Conservation (phyloP, 2,888 invertebrate species). For the Melanchra persicariae region DNA sequence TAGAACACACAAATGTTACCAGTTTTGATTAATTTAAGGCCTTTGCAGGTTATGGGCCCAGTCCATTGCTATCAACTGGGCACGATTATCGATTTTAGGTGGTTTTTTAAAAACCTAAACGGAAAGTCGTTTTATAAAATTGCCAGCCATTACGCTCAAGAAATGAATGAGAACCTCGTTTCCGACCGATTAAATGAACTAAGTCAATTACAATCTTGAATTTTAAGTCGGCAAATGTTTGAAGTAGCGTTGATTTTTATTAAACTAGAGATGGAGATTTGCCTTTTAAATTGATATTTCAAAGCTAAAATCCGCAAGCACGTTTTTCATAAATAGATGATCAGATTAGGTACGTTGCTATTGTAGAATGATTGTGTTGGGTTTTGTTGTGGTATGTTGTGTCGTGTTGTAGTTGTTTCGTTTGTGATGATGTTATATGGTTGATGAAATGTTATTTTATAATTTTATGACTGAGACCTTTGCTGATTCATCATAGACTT, state of each 20-base stretch:
- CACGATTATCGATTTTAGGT: background rate
- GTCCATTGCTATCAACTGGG: background rate
- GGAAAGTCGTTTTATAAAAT: conserved; percentile 17
- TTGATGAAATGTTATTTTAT: too few relatives aligned
- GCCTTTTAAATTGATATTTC: background rate
- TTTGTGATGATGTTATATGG: background rate
- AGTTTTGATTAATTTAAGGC: too few relatives aligned
- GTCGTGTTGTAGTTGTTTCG: background rate
- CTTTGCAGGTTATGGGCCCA: too few relatives aligned
- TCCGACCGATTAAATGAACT: conserved; percentile 49
- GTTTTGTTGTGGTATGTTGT: background rate
- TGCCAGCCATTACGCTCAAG: background rate
- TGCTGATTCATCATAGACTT: too few relatives aligned
- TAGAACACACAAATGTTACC: too few relatives aligned
- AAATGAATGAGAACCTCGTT: conserved; percentile 45
- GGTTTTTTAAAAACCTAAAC: background rate
- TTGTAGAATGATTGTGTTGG: background rate
- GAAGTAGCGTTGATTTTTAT: conserved; percentile 33
- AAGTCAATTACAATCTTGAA: conserved; percentile 48
- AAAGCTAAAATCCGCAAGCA: background rate
- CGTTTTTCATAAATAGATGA: background rate
- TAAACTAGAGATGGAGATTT: conserved; percentile 1
- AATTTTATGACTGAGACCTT: too few relatives aligned
- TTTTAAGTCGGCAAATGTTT: conserved; percentile 45
- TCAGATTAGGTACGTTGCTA: too few relatives aligned